Evolutionary conservation across 2,888 invertebrate genomes (phyloP), one percentile per base, ranked within the genome.

Genomic region (Nemotelus pantherinus): DNA sequence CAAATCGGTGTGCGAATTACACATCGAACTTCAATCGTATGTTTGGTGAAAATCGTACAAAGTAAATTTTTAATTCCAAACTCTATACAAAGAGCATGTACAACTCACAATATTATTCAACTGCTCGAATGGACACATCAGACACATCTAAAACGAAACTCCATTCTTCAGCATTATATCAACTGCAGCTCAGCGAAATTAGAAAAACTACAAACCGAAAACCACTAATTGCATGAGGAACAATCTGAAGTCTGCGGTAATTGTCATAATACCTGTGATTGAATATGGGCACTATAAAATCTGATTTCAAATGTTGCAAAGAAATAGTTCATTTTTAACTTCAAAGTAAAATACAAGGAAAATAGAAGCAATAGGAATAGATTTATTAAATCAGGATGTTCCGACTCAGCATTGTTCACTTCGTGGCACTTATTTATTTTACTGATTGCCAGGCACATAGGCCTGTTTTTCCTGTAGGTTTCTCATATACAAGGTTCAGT

Each of bases 401-500:
- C 39, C 3, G 6, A 48, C 6, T 47, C 7, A 25, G 7, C 7
- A 10, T 50, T 6, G 9, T 67, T 50, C 10, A 7, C 4, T 48
- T 67, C 25, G 25, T 48, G 44, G 48, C 50, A 4, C 43, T 3
- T 5, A 39, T 63, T 5, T 43, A 63, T 5, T 5, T 25, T 10
- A 53, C 39, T 7, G 1, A 47, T 2, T 25, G 43, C n/a, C 50
- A 41, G 7, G 55, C 55, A 25, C 4, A 57, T 9, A 72, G 71
- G 64, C 39, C 53, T n/a, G 71, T 75, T 45, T 64, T 64, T 7
- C 88, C 87, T 2, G 89, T 90, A 50, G 92, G 92, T 68, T 93
- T 91, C 83, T 93, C 93, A 4, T 93, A 91, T 85, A 90, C 91
- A 83, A 90, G 91, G 81, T 93, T 93, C 86, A 90, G 90, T 83